phyloP scores from a whole-genome alignment of 2,888 invertebrate genomes.

The Buathra laborator region DNA sequence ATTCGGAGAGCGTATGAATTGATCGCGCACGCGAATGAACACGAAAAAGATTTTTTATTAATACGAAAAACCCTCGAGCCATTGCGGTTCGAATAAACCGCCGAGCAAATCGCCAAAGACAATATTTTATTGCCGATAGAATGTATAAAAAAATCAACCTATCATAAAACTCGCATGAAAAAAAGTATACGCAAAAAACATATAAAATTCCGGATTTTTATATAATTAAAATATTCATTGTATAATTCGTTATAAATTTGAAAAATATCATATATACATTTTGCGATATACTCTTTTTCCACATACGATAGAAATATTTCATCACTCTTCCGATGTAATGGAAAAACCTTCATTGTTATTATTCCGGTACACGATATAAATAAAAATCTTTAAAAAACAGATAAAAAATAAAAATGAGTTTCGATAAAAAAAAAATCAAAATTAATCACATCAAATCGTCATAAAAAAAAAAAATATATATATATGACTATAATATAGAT shows the following conservation, averaged over 20 bases:
- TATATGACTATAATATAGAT: neutral
- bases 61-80: neutral
- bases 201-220: too few species aligned
- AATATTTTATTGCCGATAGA: neutral
- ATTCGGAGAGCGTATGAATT: neutral
- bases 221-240: too few species aligned
- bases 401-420: slow-evolving; percentile 14
- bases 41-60: slow-evolving; percentile 21
- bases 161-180: too few species aligned
- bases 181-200: neutral
- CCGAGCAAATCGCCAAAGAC: neutral
- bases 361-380: neutral
- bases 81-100: neutral
- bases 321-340: too few species aligned
- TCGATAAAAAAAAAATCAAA: neutral
- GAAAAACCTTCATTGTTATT: neutral
- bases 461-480: neutral
- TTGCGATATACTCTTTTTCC: too few species aligned
- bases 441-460: neutral
- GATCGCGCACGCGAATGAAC: slow-evolving; percentile 22
- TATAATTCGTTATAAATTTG: too few species aligned
- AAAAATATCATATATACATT: too few species aligned
- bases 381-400: neutral
- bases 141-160: neutral
- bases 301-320: too few species aligned